These are phyloP conservation scores for Penaeus indicus DNA, from an alignment of 1,140 invertebrate genomes.

Conservation along the genomic window DNA sequence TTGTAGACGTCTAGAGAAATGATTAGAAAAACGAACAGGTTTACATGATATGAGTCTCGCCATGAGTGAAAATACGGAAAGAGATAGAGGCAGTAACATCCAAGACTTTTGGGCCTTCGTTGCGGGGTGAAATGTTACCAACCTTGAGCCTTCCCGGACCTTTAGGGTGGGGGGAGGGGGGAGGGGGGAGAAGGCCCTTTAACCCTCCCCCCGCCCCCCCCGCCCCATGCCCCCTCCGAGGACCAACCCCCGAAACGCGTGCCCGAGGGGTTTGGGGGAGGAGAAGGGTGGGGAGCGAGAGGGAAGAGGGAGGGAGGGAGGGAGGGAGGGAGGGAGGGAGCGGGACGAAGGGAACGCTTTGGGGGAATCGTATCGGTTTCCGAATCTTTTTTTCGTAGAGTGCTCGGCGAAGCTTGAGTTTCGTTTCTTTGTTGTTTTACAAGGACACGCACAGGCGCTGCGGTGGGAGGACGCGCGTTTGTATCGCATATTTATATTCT, in stretches of 20 bases:
- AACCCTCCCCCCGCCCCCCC: not conserved
- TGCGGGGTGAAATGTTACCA: not conserved
- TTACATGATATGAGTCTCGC: no score
- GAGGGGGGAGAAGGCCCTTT: not conserved
- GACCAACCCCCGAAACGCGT: not conserved
- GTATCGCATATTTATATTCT: no score
- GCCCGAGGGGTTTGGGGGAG: not conserved
- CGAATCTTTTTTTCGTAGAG: not conserved
- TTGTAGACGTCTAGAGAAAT: not conserved
- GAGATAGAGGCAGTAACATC: not conserved
- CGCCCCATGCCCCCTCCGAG: not conserved
- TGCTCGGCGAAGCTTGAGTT: not conserved
- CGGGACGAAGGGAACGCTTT: not conserved
- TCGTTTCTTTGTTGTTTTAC: no score
- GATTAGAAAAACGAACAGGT: no score
- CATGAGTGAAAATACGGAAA: not conserved
- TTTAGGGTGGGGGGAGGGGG: not conserved
- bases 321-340: not conserved
- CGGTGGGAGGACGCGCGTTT: no score
- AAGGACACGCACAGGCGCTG: no score
- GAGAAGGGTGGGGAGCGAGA: not conserved
- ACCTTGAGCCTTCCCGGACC: not conserved
- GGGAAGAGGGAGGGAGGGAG: not conserved
- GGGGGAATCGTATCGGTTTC: not conserved
- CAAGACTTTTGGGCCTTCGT: not conserved